Base-by-base conservation (phyloP, 1,140 invertebrate species). In the Tetragonula clypearis region DNA sequence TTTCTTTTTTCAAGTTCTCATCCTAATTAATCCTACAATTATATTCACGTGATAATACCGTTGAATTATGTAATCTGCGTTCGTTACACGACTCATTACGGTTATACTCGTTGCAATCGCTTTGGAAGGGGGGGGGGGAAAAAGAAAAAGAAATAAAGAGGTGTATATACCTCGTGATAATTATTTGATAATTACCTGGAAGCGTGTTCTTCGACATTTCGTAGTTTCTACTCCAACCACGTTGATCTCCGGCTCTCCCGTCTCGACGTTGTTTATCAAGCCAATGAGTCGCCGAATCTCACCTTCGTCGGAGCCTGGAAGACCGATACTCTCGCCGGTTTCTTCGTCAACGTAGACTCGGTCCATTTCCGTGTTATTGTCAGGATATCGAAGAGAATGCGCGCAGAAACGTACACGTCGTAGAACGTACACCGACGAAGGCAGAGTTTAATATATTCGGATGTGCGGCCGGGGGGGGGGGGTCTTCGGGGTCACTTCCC, bases 181-280 rank as follows among this genome's bases (percentile, higher is more conserved):
- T 73, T 1, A 6, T 23, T 74, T 41, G 9, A 14, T 30, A 55
- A 55, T 23, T 12, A 94, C 94, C 91, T 94, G 92, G 83, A 94
- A 94, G 0, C 92, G 92, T 17, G 89, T 82, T 83, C 88, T 92
- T 76, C 91, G 88, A 72, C 79, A 72, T 41, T 71, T 86, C 14
- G 21, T 30, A 11, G 56, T 83, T 14, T 58, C 11, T 17, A 79
- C n/a, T 41, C 79, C 58, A 21, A 71, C 21, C 30, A 91, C 56
- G 56, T 82, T 84, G 19, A 87, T 82, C 76, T 94, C 94, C 9
- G 94, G 94, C 72, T 94, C 93, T 15, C 94, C 94, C 21, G 94
- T 94, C 85, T 94, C 94, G 4, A 81, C 92, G 77, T 94, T 90
- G 56, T 92, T 93, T 19, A 88, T 74, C 23, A 85, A 79, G 5